Percentiles rank a stretch among this genome's conserved stretches.
Evolutionary conservation across 1,140 invertebrate species (phyloP).

Genomic region (Pentalonia nigronervosa): DNA sequence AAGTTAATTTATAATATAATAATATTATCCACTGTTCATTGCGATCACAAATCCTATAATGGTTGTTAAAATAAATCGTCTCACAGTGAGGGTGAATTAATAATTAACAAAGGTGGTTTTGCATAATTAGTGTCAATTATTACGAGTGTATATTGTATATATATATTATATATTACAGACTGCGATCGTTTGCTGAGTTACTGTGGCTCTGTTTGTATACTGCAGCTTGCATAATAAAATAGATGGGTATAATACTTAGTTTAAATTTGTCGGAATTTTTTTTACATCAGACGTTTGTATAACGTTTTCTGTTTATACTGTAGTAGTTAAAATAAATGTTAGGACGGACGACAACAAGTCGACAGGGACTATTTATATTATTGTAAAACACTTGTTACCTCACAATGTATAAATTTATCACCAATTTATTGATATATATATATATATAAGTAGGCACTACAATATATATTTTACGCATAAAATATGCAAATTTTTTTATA

Average conservation of each 20-base stretch:
- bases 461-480: too few relatives aligned
- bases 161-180: too few relatives aligned
- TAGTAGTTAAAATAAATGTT: not conserved
- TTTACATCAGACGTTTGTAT: not conserved
- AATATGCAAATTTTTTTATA: too few relatives aligned
- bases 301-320: not conserved
- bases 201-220: not conserved
- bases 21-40: constrained; percentile 13
- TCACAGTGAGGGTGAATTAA: not conserved
- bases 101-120: constrained; percentile 6
- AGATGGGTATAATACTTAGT: too few relatives aligned
- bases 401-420: too few relatives aligned
- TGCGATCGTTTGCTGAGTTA: not conserved
- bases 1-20: not conserved
- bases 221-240: not conserved
- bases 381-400: too few relatives aligned
- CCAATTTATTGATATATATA: too few relatives aligned
- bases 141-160: not conserved
- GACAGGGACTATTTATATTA: too few relatives aligned
- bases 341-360: not conserved
- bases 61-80: constrained; percentile 23
- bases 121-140: constrained; percentile 17
- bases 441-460: too few relatives aligned
- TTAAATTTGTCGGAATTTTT: not conserved
- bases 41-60: constrained; percentile 6